Percentiles rank a stretch among this genome's conserved stretches.
Conservation (phyloP, 2,113 vertebrate species). For the Calypte anna region DNA sequence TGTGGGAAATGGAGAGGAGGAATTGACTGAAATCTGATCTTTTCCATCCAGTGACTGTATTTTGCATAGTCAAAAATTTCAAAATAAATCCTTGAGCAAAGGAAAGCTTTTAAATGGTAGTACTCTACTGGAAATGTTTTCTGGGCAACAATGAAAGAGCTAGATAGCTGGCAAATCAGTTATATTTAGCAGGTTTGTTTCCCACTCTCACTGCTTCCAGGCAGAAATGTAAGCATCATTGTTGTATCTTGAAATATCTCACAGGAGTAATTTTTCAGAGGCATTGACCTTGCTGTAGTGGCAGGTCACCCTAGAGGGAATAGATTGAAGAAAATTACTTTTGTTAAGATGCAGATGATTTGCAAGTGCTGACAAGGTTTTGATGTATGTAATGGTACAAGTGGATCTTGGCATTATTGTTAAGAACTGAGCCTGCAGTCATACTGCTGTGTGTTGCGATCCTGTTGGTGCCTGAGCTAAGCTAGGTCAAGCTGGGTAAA, state of each 20-base stretch:
- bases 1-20: background rate
- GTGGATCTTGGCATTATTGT: conserved; percentile 23
- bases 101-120: background rate
- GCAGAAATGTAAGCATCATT: conserved; percentile 40
- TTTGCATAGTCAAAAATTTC: background rate
- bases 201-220: background rate
- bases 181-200: conserved; percentile 34
- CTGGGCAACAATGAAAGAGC: background rate
- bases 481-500: conserved; percentile 18
- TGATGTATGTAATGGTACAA: conserved; percentile 65
- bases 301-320: conserved; percentile 57
- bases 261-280: conserved; percentile 45
- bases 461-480: background rate
- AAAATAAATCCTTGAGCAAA: background rate
- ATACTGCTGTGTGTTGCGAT: background rate
- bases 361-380: conserved; percentile 60
- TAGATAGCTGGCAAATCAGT: background rate
- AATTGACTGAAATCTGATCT: background rate
- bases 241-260: conserved; percentile 40
- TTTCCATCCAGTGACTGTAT: background rate
- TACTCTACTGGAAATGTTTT: background rate
- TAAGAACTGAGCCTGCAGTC: conserved; percentile 37
- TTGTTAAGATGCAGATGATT: conserved; percentile 64
- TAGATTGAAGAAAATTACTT: conserved; percentile 54
- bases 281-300: conserved; percentile 48